These are phyloP conservation scores for Tinea semifulvella DNA, from an alignment of 2,888 invertebrate genomes.

Conservation along the genomic window DNA sequence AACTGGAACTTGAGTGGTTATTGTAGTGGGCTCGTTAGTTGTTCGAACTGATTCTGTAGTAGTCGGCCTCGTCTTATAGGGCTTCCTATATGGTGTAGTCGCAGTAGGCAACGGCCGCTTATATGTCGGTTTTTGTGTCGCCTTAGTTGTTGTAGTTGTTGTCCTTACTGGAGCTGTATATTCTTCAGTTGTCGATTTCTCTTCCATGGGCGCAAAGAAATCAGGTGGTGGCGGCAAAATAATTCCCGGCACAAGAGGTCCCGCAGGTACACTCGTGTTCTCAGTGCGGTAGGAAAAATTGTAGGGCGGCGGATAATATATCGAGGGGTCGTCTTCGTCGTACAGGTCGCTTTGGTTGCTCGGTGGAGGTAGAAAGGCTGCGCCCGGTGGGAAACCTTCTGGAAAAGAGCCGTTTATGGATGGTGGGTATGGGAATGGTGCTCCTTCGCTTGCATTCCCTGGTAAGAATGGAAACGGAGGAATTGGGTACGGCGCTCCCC, in stretches of 20 bases:
- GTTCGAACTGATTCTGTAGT: constrained; percentile 42
- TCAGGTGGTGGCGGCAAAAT: constrained; percentile 88
- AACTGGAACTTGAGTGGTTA: constrained; percentile 43
- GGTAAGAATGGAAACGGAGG: constrained; percentile 71
- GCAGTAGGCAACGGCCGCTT: constrained; percentile 40
- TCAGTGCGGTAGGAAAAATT: constrained; percentile 85
- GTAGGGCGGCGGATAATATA: constrained; percentile 92
- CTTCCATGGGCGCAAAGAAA: constrained; percentile 80
- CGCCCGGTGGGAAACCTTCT: constrained; percentile 65
- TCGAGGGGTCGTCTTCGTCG: constrained; percentile 91
- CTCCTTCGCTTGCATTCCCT: constrained; percentile 65
- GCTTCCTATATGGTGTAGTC: constrained; percentile 39
- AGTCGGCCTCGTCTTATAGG: constrained; percentile 51
- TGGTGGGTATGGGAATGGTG: constrained; percentile 59
- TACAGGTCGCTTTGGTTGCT: constrained; percentile 79
- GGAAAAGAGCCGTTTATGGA: constrained; percentile 67
- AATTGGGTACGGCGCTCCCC: constrained; percentile 71
- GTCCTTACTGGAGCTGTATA: constrained; percentile 31
- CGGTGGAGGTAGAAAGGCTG: constrained; percentile 72
- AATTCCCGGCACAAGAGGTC: constrained; percentile 88
- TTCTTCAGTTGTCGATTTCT: constrained; percentile 33
- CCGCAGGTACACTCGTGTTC: constrained; percentile 82
- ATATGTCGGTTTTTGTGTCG: constrained; percentile 27
- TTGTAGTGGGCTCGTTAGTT: constrained; percentile 45
- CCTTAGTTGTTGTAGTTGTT: constrained; percentile 37